Evolutionary conservation across 2,888 invertebrate genomes (phyloP).

Genomic region (Pediacus dermestoides): DNA sequence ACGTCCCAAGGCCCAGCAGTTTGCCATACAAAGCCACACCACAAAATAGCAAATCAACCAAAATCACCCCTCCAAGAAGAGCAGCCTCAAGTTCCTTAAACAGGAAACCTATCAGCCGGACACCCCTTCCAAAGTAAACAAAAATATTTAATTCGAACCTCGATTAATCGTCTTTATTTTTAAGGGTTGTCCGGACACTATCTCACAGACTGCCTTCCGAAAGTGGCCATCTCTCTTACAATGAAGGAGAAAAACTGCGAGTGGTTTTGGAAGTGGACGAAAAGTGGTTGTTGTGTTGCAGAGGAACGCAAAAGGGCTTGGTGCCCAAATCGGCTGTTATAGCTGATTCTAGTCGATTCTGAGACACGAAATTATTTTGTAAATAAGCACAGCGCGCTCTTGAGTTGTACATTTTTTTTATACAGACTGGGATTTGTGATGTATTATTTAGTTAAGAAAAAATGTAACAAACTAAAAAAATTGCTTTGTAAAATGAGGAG

Average conservation of each 20-base stretch:
- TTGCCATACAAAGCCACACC: slow-evolving; percentile 61
- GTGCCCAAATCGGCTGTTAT: slow-evolving; percentile 70
- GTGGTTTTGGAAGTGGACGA: slow-evolving; percentile 73
- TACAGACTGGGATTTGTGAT: slow-evolving; percentile 37
- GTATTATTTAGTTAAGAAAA: slow-evolving; percentile 23
- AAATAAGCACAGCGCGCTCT: slow-evolving; percentile 22
- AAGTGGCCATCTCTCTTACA: slow-evolving; percentile 73
- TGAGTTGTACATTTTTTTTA: slow-evolving; percentile 37
- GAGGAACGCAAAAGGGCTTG: slow-evolving; percentile 72
- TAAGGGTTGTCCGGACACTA: slow-evolving; percentile 66
- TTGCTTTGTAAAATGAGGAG: too few relatives aligned
- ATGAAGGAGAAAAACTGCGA: slow-evolving; percentile 69
- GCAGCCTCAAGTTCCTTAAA: slow-evolving; percentile 67
- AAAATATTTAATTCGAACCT: not conserved
- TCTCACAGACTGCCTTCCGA: slow-evolving; percentile 73
- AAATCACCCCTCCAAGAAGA: slow-evolving; percentile 54
- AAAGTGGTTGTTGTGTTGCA: slow-evolving; percentile 71
- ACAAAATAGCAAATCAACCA: slow-evolving; percentile 39
- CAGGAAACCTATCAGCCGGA: slow-evolving; percentile 49
- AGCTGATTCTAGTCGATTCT: slow-evolving; percentile 43
- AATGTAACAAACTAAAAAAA: too few relatives aligned
- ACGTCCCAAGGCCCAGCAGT: slow-evolving; percentile 61
- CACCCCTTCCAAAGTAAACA: slow-evolving; percentile 50
- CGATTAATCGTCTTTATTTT: not conserved
- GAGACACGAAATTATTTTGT: slow-evolving; percentile 30